Percentiles rank a stretch among this genome's conserved stretches.
Evolutionary conservation across 2,797 vertebrate species (phyloP).

Genomic region (Halcyon badia): DNA sequence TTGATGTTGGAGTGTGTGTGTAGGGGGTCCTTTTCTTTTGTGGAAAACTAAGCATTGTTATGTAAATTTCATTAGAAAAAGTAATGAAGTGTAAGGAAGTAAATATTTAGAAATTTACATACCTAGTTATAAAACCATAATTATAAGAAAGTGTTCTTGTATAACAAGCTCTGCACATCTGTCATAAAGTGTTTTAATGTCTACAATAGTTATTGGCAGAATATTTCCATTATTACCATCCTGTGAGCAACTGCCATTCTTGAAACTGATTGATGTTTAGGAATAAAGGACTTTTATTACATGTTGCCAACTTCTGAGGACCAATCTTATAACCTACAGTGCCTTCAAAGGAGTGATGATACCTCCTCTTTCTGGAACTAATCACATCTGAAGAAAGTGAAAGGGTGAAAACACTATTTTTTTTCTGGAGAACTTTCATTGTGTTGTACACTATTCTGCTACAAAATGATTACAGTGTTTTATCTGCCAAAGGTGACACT

Average conservation of each 20-base stretch:
- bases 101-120: constrained; percentile 73
- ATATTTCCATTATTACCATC: constrained; percentile 75
- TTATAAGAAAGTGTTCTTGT: constrained; percentile 64
- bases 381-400: constrained; percentile 75
- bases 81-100: constrained; percentile 13
- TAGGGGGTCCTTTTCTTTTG: not conserved
- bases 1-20: not conserved
- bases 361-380: constrained; percentile 78
- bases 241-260: constrained; percentile 72
- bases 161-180: constrained; percentile 35
- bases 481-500: constrained; percentile 63
- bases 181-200: constrained; percentile 61
- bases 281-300: constrained; percentile 79
- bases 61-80: constrained; percentile 26
- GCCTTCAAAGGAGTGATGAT: constrained; percentile 78
- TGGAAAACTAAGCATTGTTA: not conserved
- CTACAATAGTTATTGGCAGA: constrained; percentile 65
- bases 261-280: constrained; percentile 78
- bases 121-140: constrained; percentile 69
- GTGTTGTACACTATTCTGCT: constrained; percentile 58
- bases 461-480: constrained; percentile 69
- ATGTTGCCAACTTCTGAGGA: constrained; percentile 74
- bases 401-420: constrained; percentile 68
- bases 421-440: constrained; percentile 56
- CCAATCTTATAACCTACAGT: constrained; percentile 64